Base-by-base conservation (phyloP, 2,797 vertebrate species). In the Arnoldichthys spilopterus region DNA sequence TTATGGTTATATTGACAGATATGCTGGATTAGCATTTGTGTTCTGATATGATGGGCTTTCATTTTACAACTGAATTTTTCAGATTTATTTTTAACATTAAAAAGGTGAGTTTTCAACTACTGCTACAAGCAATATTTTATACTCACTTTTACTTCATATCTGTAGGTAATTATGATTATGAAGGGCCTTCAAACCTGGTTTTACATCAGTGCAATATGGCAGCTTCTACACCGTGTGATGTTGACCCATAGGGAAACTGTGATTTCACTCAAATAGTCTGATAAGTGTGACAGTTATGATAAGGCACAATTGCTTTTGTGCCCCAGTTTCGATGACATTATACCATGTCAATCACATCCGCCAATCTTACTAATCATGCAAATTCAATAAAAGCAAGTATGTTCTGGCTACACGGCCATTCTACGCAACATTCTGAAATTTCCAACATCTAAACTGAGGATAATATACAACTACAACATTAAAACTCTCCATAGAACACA, bases 291-390 rank as follows among this genome's bases (percentile, higher is more conserved):
- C 69, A 69, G 61, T 78, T 66, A 47, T 0, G 53, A 77, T 77
- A 80, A 75, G 53, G 47, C 40, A 69, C 47, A 59, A 66, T 68
- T 72, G 32, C 58, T 77, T 84, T 37, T 20, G 51, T 62, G 75
- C 15, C 16, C 20, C 9, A 66, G 73, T 76, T 58, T 76, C 59
- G 67, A 63, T 80, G 62, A 15, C 64, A 43, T 56, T 79, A 66
- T 61, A 28, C 20, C 9, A n/a, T n/a, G 26, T n/a, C 54, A 62
- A 80, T 80, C 78, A 62, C 13, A 15, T 54, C 75, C 66, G 63
- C 78, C 32, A 15, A 80, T 80, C 79, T 76, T 24, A 40, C 59
- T 80, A 74, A 80, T 74, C 61, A 77, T 81, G 74, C 71, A 56
- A 72, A 76, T 78, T 16, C 32, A 62, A 76, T 76, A 80, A 76